Evolutionary conservation across 2,113 vertebrate genomes (phyloP).

Genomic region (Glaucomys volans): DNA sequence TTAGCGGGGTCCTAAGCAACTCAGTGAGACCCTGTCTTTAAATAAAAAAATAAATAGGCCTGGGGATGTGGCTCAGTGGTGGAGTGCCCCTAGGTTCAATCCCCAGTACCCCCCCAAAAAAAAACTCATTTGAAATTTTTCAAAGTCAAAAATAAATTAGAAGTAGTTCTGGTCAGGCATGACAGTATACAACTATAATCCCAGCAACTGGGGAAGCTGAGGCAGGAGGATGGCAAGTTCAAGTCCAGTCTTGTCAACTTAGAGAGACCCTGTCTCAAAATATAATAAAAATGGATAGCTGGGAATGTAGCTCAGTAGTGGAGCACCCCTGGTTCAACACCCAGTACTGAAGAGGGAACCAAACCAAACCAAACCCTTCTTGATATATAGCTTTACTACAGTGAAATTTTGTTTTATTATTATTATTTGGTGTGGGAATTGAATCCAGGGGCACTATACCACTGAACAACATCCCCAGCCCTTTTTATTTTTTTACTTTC

Average conservation of each 20-base stretch:
- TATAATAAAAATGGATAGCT: background rate
- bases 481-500: background rate
- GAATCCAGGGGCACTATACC: background rate
- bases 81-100: too few species aligned
- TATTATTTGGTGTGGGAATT: background rate
- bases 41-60: too few species aligned
- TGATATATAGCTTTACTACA: background rate
- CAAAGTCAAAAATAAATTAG: background rate
- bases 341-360: background rate
- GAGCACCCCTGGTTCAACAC: too few species aligned
- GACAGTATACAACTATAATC: too few species aligned
- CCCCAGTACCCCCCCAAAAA: too few species aligned
- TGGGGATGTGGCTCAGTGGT: too few species aligned
- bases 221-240: background rate
- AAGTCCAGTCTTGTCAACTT: background rate
- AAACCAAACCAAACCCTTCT: background rate
- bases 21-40: too few species aligned
- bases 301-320: background rate
- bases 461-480: background rate
- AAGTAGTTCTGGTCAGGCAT: too few species aligned
- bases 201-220: background rate
- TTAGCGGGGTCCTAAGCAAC: too few species aligned
- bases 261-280: background rate
- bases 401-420: too few species aligned
- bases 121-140: slow-evolving; percentile 14